Conservation (phyloP, 2,113 vertebrate species). For the Tychaedon coryphoeus region DNA sequence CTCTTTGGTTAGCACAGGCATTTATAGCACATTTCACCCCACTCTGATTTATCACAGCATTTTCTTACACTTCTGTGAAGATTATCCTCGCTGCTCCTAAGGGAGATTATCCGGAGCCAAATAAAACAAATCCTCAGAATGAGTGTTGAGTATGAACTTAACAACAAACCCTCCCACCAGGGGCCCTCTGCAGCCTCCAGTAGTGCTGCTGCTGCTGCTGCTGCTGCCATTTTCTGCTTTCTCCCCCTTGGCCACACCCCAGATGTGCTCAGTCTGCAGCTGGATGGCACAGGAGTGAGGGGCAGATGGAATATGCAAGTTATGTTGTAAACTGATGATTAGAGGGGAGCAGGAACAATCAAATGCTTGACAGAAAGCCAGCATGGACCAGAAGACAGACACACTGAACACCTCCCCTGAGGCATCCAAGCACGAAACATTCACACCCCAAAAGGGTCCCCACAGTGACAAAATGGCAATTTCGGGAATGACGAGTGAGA, state of each 20-base stretch:
- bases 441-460: not conserved
- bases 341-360: not conserved
- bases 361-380: not conserved
- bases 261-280: not conserved
- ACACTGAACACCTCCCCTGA: not conserved
- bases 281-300: not conserved
- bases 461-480: not conserved
- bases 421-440: rapidly evolving
- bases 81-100: not conserved
- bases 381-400: not conserved
- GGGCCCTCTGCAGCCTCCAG: rapidly evolving
- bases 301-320: not conserved
- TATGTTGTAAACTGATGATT: not conserved
- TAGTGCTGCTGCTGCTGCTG: not conserved
- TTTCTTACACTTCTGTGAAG: not conserved
- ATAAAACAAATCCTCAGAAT: not conserved
- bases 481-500: not conserved
- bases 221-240: not conserved
- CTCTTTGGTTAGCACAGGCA: not conserved
- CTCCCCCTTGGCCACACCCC: not conserved
- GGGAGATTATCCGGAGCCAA: not conserved
- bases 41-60: not conserved
- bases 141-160: rapidly evolving
- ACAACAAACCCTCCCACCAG: not conserved
- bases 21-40: not conserved